These are phyloP conservation scores for Parelbella ahira DNA, from an alignment of 2,888 invertebrate species.

Conservation along the genomic window DNA sequence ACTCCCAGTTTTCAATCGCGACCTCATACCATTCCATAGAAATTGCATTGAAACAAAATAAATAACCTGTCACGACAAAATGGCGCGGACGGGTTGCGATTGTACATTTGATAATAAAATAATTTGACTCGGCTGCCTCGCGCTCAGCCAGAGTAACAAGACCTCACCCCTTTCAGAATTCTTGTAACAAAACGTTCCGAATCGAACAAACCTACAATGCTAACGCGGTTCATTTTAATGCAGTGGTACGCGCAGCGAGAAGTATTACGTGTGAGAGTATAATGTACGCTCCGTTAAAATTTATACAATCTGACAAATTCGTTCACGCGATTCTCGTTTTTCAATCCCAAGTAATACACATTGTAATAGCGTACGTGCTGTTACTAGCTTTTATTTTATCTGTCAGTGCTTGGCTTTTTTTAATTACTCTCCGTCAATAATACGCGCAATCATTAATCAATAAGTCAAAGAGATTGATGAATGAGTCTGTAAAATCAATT, in stretches of 20 bases:
- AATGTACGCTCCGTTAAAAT: constrained; percentile 32
- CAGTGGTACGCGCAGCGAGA: constrained; percentile 1
- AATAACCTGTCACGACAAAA: constrained; percentile 51
- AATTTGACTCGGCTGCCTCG: constrained; percentile 48
- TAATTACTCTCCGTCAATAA: constrained; percentile 73
- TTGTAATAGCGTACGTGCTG: constrained; percentile 19
- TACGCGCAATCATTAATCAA: constrained; percentile 69
- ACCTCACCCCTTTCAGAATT: constrained; percentile 30
- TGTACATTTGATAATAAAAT: constrained; percentile 58
- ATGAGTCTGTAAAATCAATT: constrained; percentile 67
- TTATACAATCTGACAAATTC: constrained; percentile 24
- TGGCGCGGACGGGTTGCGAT: constrained; percentile 38
- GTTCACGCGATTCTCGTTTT: constrained; percentile 23
- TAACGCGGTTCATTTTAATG: constrained; percentile 18
- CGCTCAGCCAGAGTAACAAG: constrained; percentile 38
- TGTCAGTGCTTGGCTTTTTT: constrained; percentile 42
- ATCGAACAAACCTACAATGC: constrained; percentile 19
- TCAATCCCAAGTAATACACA: constrained; percentile 15
- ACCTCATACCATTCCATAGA: constrained; percentile 24
- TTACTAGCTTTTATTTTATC: constrained; percentile 23
- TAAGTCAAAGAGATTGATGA: constrained; percentile 72
- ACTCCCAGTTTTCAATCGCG: constrained; percentile 21
- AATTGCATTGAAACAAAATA: constrained; percentile 46
- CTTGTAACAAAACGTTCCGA: constrained; percentile 18
- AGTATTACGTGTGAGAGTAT: constrained; percentile 41